phyloP scores from a whole-genome alignment of 2,113 vertebrate species.

The Eclectus roratus region DNA sequence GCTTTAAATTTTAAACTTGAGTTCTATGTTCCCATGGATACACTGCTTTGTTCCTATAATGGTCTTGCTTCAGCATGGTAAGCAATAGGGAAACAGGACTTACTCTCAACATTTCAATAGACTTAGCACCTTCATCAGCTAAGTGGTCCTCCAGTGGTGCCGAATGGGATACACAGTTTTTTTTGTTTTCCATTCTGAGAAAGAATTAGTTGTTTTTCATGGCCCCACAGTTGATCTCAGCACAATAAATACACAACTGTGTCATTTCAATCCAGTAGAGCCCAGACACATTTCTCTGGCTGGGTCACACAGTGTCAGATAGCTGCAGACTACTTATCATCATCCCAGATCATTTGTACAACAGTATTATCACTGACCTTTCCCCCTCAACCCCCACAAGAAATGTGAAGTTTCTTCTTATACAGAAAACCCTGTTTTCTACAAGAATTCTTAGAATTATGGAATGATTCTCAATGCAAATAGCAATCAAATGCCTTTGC shows the following conservation, averaged over 20 bases:
- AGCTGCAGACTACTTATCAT: background rate
- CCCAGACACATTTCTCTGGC: background rate
- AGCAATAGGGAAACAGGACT: background rate
- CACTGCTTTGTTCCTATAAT: background rate
- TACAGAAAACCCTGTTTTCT: background rate
- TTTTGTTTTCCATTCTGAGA: background rate
- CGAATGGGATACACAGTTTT: background rate
- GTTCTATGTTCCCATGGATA: slow-evolving; percentile 1
- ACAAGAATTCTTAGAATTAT: background rate
- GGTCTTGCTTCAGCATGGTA: background rate
- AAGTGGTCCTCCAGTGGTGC: background rate
- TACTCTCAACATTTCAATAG: background rate
- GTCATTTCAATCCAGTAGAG: background rate
- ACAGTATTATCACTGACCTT: background rate
- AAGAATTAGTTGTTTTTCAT: background rate
- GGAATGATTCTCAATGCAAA: background rate
- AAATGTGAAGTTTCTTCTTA: background rate
- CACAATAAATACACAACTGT: background rate
- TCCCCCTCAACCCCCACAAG: background rate
- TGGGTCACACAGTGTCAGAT: background rate
- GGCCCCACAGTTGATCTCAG: background rate
- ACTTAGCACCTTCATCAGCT: background rate
- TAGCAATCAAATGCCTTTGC: background rate
- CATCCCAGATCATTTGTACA: background rate
- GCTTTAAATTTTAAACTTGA: background rate